Evolutionary conservation across 2,888 invertebrate genomes (phyloP).

Genomic region (Odontocerum albicorne): DNA sequence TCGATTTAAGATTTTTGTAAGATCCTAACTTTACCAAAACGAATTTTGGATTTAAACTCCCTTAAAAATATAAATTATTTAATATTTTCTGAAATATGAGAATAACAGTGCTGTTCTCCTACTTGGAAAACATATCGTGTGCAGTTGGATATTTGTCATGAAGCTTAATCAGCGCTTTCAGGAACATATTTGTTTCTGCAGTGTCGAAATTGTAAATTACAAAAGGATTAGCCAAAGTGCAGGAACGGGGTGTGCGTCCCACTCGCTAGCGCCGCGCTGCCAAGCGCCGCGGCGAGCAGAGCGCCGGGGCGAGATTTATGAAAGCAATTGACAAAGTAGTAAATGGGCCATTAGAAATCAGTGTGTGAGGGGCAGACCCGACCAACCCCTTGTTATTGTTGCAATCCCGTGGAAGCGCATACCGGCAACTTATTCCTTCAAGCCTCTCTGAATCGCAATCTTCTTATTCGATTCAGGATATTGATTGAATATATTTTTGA

Average conservation of each 20-base stretch:
- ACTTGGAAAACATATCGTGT: too few species aligned
- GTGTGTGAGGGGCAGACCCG: conserved; percentile 40
- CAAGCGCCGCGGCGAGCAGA: conserved; percentile 23
- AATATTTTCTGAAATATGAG: too few species aligned
- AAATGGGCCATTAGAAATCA: conserved; percentile 62
- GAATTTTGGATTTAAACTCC: too few species aligned
- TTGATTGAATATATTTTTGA: too few species aligned
- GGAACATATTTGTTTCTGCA: background rate
- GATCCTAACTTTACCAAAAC: too few species aligned
- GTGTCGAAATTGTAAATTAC: background rate
- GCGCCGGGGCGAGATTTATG: conserved; percentile 50
- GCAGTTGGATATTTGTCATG: background rate
- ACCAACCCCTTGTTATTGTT: conserved; percentile 21
- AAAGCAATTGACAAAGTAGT: conserved; percentile 61
- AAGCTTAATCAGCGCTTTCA: background rate
- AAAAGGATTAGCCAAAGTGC: conserved; percentile 6
- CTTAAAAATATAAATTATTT: too few species aligned
- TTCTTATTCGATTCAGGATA: too few species aligned
- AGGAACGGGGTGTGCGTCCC: too few species aligned
- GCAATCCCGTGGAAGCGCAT: conserved; percentile 1
- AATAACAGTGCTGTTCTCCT: too few species aligned
- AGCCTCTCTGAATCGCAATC: too few species aligned
- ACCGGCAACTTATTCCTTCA: too few species aligned
- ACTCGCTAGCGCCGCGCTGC: conserved; percentile 16
- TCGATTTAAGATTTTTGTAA: too few species aligned